Evolutionary conservation across 2,113 vertebrate species (phyloP).

Genomic region (Hippocampus zosterae): DNA sequence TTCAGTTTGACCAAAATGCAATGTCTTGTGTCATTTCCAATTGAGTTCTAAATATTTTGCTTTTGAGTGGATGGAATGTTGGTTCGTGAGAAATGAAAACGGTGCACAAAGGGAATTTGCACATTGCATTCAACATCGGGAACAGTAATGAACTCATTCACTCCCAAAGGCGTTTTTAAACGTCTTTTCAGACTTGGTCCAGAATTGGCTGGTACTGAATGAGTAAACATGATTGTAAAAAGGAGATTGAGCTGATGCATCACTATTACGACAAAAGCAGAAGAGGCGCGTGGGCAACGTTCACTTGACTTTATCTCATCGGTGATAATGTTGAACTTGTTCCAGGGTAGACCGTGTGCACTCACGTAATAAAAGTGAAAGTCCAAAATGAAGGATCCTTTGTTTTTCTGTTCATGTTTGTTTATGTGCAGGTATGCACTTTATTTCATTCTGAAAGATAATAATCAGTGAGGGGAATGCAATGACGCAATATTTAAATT

Average conservation of each 20-base stretch:
- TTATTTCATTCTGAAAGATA: not conserved
- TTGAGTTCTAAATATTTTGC: not conserved
- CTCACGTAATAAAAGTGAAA: slow-evolving; percentile 28
- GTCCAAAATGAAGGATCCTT: slow-evolving; percentile 7
- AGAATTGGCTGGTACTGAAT: too few relatives aligned
- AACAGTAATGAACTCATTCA: not conserved
- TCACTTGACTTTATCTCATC: slow-evolving; percentile 37
- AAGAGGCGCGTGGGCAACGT: not conserved
- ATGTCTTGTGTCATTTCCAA: not conserved
- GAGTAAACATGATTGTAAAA: not conserved
- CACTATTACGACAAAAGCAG: slow-evolving; percentile 11
- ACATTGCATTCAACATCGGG: not conserved
- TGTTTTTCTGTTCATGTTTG: not conserved
- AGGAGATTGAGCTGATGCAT: not conserved
- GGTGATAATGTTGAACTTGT: slow-evolving; percentile 9
- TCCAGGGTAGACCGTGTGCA: not conserved
- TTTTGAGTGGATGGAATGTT: not conserved
- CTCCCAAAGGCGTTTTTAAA: too few relatives aligned
- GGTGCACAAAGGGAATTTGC: not conserved
- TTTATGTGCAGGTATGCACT: not conserved
- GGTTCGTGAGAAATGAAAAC: not conserved
- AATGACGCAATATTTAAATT: too few relatives aligned
- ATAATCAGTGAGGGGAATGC: too few relatives aligned
- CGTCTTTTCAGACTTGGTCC: too few relatives aligned
- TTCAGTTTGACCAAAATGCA: not conserved